Base-by-base conservation (phyloP, 2,797 vertebrate species). In the Alca torda region DNA sequence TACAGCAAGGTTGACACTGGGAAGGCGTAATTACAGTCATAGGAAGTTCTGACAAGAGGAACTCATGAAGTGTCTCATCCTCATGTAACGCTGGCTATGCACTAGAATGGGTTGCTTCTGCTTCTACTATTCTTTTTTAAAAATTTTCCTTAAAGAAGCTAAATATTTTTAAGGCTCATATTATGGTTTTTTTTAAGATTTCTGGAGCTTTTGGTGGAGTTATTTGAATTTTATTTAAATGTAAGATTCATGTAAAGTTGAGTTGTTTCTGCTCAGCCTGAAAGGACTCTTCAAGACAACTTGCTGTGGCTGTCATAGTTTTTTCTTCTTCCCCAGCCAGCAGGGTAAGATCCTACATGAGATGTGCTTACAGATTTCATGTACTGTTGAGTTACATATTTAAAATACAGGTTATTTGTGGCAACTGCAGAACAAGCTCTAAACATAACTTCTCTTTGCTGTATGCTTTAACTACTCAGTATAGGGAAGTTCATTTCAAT, bases 141-240 rank as follows among this genome's bases (percentile, higher is more conserved):
- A 18, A 50, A 30, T 11, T 33, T 78, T 39, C 9, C 41, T 20
- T 57, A 61, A 83, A 86, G 14, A 75, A 81, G 15, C 18, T 54
- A 39, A 78, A 53, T 51, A 39, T 89, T 53, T 90, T 84, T 79
- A 75, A 59, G 46, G 39, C n/a, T 87, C 3, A 17, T 69, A 35
- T 25, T 46, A 37, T 24, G 5, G 37, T 8, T 8, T 87, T 75
- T 64, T 31, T 5, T 69, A 75, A 84, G 39, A 60, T 59, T 70
- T 43, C 33, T 80, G 11, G 12, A 93, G 35, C 28, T 75, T 73
- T 87, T 67, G 84, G 16, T 69, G 39, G 35, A 43, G 63, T 76
- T 86, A 84, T 41, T 90, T 93, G 30, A 26, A 84, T 94, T 84
- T 75, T 87, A 41, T 91, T 96, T 94, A 78, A 15, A 75, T 75